Evolutionary conservation across 2,113 vertebrate species (phyloP), one percentile per base, ranked within the genome.

Genomic region (Mormyrus iriodes): DNA sequence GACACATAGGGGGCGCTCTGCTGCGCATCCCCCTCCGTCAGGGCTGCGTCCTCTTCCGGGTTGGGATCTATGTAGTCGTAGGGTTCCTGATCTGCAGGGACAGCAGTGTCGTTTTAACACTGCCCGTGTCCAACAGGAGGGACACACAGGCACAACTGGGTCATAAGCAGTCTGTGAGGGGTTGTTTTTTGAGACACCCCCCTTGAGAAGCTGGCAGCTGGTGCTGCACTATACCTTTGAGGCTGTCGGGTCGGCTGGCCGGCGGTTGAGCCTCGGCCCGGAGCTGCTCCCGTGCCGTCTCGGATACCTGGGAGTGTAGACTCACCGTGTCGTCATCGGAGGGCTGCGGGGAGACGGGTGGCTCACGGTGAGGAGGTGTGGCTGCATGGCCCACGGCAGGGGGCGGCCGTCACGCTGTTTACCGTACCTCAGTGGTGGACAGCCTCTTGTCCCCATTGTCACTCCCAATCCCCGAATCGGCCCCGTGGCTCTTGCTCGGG

Each of bases 281-380:
- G 69, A 93, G 92, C 89, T 96, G 96, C 27, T 97, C 96, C 90
- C 96, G 96, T 39, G 97, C 97, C 44, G 97, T 98, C 93, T 99
- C 98, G n/a, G 98, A 99, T 2, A 99, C 95, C 95, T 99, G 98
- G 93, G 98, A 99, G 93, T 99, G 98, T 91, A 99, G 97, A 95
- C 98, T 99, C 94, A 99, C 95, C 1, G 98, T 99, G 91, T 99
- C 98, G 44, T 99, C 98, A 86, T 99, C 98, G 88, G 98, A 99
- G 24, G 98, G 98, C 98, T 99, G 93, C 89, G 92, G 85, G 93
- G 6, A 39, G 58, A 83, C 3, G 21, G 86, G 86, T 13, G 19
- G 35, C 13, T 21, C 21, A 35, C 31, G 7, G 69, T 69, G 58
- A 48, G 61, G 39, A 8, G 42, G 42, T 24, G 87, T 8, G 42